phyloP scores from a whole-genome alignment of 2,888 invertebrate species.

The Tipula lateralis region DNA sequence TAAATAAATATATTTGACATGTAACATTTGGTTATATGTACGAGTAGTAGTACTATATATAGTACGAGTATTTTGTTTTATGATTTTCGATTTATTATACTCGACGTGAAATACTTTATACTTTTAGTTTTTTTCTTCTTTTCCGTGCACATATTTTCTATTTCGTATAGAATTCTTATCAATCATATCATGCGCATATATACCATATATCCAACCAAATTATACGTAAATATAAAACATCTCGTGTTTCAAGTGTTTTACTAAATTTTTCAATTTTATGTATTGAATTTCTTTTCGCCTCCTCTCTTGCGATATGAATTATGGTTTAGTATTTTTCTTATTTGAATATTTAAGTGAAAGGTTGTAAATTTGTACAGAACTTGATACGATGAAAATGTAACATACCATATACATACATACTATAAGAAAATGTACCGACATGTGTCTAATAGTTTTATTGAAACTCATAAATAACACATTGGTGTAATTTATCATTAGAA shows the following conservation, averaged over 20 bases:
- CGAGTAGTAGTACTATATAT: background rate
- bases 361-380: background rate
- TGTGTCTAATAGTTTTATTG: background rate
- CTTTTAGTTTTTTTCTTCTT: background rate
- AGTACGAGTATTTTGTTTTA: background rate
- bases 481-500: background rate
- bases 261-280: background rate
- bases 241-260: background rate
- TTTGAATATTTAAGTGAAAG: background rate
- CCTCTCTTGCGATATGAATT: background rate
- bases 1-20: background rate
- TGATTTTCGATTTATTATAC: background rate
- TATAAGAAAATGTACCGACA: background rate
- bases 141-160: background rate
- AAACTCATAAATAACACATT: background rate
- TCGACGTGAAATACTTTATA: background rate
- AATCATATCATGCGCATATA: background rate
- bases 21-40: conserved; percentile 4
- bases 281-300: background rate
- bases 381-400: background rate
- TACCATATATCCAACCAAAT: background rate
- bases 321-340: background rate
- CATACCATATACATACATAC: background rate
- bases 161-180: background rate
- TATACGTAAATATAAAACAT: background rate